Evolutionary conservation across 2,113 vertebrate genomes (phyloP).

Genomic region (Delphinapterus leucas): DNA sequence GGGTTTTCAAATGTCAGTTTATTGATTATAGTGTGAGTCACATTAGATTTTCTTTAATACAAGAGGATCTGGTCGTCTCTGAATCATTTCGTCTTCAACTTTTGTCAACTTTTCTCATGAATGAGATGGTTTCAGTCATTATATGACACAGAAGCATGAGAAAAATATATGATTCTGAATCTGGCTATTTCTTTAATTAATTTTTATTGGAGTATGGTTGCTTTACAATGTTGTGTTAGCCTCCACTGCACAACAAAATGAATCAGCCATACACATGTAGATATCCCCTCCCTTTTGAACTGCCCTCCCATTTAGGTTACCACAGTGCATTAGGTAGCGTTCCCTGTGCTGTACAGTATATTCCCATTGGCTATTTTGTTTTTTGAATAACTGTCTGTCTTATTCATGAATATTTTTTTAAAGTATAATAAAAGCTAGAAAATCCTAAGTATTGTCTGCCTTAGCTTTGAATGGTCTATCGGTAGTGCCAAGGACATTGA

Average conservation of each 20-base stretch:
- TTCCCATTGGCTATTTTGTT: neutral
- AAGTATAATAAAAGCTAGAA: neutral
- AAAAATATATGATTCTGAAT: neutral
- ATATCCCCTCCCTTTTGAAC: no score
- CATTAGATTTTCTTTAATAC: neutral
- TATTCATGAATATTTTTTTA: neutral
- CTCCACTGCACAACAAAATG: no score
- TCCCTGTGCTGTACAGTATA: no score
- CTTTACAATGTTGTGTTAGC: no score
- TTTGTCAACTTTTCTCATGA: neutral
- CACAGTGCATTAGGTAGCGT: no score
- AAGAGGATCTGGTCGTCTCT: neutral
- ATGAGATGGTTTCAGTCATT: neutral
- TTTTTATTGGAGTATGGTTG: no score
- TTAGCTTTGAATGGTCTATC: neutral
- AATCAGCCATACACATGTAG: no score
- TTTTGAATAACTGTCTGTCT: neutral
- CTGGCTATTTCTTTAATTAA: neutral
- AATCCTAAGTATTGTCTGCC: neutral
- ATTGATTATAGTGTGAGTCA: neutral
- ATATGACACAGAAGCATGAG: neutral
- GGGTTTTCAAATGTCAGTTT: conserved; percentile 24
- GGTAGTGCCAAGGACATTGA: neutral
- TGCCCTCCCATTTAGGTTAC: no score
- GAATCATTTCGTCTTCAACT: neutral